These are phyloP conservation scores for Campaea margaritaria DNA, from an alignment of 2,888 invertebrate species.

Conservation along the genomic window DNA sequence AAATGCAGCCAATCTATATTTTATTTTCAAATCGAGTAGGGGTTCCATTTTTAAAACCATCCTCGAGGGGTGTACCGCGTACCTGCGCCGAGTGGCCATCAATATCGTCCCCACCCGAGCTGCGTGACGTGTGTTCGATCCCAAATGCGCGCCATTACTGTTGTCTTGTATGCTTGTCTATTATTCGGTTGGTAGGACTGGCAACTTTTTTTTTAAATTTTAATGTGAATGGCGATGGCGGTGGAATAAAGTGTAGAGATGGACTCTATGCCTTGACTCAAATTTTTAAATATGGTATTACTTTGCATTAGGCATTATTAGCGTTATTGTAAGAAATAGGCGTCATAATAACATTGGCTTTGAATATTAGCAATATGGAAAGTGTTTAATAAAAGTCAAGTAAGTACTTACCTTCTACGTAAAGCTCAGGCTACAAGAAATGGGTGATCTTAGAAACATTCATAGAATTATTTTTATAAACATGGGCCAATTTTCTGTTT, in stretches of 20 bases:
- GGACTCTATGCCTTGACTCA: too few species aligned
- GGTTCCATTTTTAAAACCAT: conserved; percentile 58
- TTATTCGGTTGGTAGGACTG: conserved; percentile 40
- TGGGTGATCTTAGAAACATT: too few species aligned
- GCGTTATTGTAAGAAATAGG: too few species aligned
- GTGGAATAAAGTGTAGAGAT: not conserved
- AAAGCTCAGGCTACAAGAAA: not conserved
- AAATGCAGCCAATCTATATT: conserved; percentile 19
- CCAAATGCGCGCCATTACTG: conserved; percentile 62
- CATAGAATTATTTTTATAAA: too few species aligned
- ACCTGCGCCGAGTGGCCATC: conserved; percentile 74
- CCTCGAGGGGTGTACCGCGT: conserved; percentile 60
- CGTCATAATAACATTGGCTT: too few species aligned
- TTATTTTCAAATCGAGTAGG: conserved; percentile 38
- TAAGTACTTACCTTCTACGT: not conserved
- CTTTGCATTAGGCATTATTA: too few species aligned
- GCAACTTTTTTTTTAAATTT: conserved; percentile 10
- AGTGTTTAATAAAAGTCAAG: too few species aligned
- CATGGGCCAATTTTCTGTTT: conserved; percentile 35
- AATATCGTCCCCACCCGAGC: conserved; percentile 57
- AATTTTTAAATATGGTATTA: too few species aligned
- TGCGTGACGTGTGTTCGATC: conserved; percentile 58
- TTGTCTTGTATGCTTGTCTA: conserved; percentile 55
- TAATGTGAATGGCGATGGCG: not conserved
- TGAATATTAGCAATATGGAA: too few species aligned